Percentiles rank a stretch among this genome's conserved stretches.
Evolutionary conservation across 2,888 invertebrate genomes (phyloP).

Genomic region (Malacosoma neustria): DNA sequence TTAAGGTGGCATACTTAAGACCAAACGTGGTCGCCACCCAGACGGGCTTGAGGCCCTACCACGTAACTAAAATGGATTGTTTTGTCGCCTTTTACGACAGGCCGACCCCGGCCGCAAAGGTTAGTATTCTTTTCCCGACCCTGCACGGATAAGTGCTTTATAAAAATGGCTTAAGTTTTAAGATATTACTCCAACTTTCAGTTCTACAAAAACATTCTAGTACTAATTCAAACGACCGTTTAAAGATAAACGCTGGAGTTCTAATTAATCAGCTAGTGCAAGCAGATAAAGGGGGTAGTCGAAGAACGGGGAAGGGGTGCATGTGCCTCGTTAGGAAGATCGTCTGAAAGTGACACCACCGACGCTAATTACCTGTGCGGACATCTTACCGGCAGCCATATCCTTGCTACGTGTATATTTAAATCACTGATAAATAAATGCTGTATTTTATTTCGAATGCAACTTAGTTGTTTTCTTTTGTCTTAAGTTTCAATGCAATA

Average conservation of each 20-base stretch:
- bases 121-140: too few relatives aligned
- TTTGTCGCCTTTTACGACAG: too few relatives aligned
- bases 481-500: too few relatives aligned
- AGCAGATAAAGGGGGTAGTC: conserved; percentile 18
- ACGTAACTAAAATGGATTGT: too few relatives aligned
- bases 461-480: too few relatives aligned
- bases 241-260: conserved; percentile 14
- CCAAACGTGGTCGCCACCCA: too few relatives aligned
- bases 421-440: conserved; percentile 15
- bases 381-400: conserved; percentile 30
- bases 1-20: too few relatives aligned
- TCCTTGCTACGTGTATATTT: conserved; percentile 18
- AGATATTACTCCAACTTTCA: too few relatives aligned
- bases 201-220: background rate
- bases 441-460: background rate
- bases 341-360: conserved; percentile 67
- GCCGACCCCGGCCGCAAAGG: too few relatives aligned
- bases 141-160: too few relatives aligned
- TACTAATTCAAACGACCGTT: conserved; percentile 14
- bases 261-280: conserved; percentile 40
- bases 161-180: too few relatives aligned
- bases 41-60: too few relatives aligned
- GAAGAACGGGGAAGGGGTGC: conserved; percentile 19
- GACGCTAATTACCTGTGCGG: conserved; percentile 57
- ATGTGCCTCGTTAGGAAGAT: conserved; percentile 52